Evolutionary conservation across 2,797 vertebrate species (phyloP).

Genomic region (Calcarius lapponicus): DNA sequence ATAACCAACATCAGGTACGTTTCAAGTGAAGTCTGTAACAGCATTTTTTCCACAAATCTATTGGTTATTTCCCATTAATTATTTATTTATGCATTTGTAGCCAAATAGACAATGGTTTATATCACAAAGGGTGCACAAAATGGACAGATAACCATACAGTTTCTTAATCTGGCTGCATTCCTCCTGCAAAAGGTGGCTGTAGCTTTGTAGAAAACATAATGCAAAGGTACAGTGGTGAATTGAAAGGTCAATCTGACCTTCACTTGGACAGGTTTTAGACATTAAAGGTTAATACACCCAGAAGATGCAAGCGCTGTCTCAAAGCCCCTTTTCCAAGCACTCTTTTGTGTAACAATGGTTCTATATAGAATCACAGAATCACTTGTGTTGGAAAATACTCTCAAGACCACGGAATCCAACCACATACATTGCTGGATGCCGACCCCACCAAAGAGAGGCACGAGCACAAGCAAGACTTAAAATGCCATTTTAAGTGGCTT

Average conservation of each 20-base stretch:
- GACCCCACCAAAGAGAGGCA: not conserved
- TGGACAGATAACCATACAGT: accelerated
- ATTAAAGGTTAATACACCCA: slow-evolving; percentile 7
- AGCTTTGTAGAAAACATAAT: not conserved
- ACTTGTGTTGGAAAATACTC: not conserved
- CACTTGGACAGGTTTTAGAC: slow-evolving; percentile 14
- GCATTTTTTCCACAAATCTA: not conserved
- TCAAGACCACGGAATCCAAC: accelerated
- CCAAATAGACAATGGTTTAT: not conserved
- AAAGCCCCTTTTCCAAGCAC: not conserved
- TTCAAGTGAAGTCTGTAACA: not conserved
- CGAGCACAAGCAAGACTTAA: not conserved
- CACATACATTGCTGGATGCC: accelerated
- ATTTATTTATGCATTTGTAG: not conserved
- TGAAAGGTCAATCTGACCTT: slow-evolving; percentile 31
- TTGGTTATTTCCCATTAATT: not conserved
- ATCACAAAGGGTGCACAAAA: not conserved
- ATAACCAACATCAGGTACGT: not conserved
- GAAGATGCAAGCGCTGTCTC: not conserved
- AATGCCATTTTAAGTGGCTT: not conserved
- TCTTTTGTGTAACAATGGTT: not conserved
- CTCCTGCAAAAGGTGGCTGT: not conserved
- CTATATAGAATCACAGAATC: not conserved
- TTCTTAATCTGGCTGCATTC: not conserved
- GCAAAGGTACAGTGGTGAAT: not conserved